These are phyloP conservation scores for Epizoanthus illoricatus DNA, from an alignment of 92 coral and sea anemone genomes.

Conservation along the genomic window DNA sequence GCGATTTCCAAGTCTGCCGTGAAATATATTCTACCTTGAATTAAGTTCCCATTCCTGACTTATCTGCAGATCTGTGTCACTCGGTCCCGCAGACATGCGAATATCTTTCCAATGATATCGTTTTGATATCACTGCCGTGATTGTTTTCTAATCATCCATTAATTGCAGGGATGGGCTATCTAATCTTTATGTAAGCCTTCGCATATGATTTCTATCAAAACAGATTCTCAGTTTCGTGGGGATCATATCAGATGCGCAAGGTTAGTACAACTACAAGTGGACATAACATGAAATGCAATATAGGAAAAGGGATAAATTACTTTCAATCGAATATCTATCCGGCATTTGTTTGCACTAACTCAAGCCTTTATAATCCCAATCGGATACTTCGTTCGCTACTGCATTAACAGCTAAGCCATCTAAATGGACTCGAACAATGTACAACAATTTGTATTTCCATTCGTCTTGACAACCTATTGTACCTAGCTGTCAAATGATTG, in stretches of 20 bases:
- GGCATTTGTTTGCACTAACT: conserved; percentile 22
- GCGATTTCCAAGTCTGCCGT: background rate
- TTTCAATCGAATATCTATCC: conserved; percentile 8
- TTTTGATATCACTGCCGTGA: conserved; percentile 28
- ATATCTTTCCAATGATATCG: background rate
- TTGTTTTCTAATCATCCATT: conserved; percentile 36
- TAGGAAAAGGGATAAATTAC: background rate
- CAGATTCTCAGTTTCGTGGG: conserved; percentile 2
- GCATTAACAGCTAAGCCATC: conserved; percentile 39
- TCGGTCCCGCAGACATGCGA: conserved; percentile 22
- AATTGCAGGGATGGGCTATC: conserved; percentile 31
- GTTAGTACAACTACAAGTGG: background rate
- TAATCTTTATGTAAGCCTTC: conserved; percentile 4
- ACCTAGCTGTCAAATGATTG: conserved; percentile 33
- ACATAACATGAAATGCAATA: conserved; percentile 3
- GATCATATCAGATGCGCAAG: background rate
- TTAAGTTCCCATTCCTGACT: background rate
- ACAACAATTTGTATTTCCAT: conserved; percentile 38
- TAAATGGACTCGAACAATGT: conserved; percentile 43
- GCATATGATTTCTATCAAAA: conserved; percentile 4
- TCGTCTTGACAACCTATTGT: conserved; percentile 35
- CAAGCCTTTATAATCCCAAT: conserved; percentile 37
- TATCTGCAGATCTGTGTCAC: background rate
- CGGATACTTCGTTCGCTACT: conserved; percentile 36
- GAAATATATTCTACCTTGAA: background rate